These are phyloP conservation scores for Antigone vipio DNA, from an alignment of 2,113 vertebrate species.

Conservation along the genomic window DNA sequence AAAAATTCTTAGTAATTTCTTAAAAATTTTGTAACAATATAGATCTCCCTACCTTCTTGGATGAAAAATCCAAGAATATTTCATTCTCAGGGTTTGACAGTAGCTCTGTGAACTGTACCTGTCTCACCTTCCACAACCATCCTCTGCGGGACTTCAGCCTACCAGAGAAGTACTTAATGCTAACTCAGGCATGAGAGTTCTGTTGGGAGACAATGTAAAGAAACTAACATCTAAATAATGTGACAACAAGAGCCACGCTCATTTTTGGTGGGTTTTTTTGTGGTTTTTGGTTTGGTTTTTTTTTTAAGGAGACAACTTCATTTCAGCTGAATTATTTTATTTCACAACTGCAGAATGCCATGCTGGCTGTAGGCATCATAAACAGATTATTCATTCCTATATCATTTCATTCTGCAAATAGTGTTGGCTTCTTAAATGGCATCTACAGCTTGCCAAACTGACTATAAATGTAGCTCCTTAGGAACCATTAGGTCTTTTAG, in stretches of 20 bases:
- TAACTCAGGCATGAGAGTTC: too few species aligned
- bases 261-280: not conserved
- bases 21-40: not conserved
- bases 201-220: not conserved
- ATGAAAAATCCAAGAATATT: not conserved
- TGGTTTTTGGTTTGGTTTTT: too few species aligned
- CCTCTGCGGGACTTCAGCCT: not conserved
- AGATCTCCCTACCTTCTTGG: not conserved
- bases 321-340: not conserved
- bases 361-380: not conserved
- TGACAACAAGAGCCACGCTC: not conserved
- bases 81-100: not conserved
- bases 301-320: not conserved
- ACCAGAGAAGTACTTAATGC: not conserved
- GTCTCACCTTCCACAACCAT: not conserved
- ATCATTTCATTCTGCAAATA: not conserved
- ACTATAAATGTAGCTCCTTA: not conserved
- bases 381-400: not conserved
- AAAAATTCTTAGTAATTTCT: not conserved
- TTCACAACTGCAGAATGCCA: not conserved
- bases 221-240: not conserved
- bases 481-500: not conserved
- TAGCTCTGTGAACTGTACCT: fast-evolving
- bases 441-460: not conserved
- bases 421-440: not conserved